These are phyloP conservation scores for Phengaris arion DNA, from an alignment of 2,888 invertebrate genomes.

Conservation along the genomic window DNA sequence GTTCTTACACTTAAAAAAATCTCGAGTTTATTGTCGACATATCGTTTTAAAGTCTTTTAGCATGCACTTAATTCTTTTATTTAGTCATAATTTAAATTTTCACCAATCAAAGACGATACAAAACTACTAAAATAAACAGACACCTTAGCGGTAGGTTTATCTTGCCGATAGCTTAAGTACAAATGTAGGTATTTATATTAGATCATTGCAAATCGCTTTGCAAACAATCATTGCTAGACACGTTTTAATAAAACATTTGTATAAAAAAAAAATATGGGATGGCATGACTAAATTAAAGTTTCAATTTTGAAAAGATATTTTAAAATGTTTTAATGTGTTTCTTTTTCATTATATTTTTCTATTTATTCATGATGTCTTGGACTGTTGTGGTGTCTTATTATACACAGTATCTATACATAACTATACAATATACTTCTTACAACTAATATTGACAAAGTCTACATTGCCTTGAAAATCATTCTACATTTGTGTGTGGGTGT, in stretches of 20 bases:
- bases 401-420: neutral
- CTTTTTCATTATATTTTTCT: neutral
- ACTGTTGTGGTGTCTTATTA: constrained; percentile 11
- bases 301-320: neutral
- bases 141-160: constrained; percentile 41
- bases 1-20: too few species aligned
- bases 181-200: constrained; percentile 35
- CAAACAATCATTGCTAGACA: neutral
- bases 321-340: neutral
- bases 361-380: neutral
- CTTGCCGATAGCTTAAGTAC: constrained; percentile 53
- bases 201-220: neutral
- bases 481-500: neutral
- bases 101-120: neutral
- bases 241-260: neutral
- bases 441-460: neutral
- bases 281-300: neutral
- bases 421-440: constrained; percentile 12
- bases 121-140: neutral
- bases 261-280: neutral
- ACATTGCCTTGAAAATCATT: neutral
- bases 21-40: too few species aligned
- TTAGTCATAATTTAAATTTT: neutral
- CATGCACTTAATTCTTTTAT: too few species aligned
- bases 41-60: too few species aligned